Base-by-base conservation (phyloP, 2,113 vertebrate species). In the Platysteira castanea region DNA sequence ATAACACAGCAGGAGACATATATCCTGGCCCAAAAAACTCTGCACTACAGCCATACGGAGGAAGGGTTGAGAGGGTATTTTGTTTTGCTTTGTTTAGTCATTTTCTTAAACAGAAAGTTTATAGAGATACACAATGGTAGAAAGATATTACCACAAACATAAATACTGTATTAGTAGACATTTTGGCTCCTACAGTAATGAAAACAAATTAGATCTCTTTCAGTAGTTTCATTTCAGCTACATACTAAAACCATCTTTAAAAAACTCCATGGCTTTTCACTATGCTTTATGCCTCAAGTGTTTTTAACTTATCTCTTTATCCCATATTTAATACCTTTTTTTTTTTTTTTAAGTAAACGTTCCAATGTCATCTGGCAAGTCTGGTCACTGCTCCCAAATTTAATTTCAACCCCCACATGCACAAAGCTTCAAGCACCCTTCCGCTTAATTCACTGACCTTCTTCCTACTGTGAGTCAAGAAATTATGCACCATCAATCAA, bases 131-230 rank as follows among this genome's bases (percentile, higher is more conserved):
- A 93, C 70, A 91, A 44, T 70, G 44, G 42, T 56, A 35, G 50
- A 90, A 61, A 70, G 84, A 91, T 93, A 83, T 59, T 90, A 77
- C 87, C 67, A 91, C 90, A 83, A 88, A 92, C 50, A 94, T 87
- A 89, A 96, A 96, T 61, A 91, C 59, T 93, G 70, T 76, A 93
- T 87, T 87, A 69, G 94, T 42, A 91, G 89, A 96, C 93, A 93
- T 80, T 63, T 93, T 7, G 46, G 70, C 84, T 96, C 84, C 95
- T 74, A 16, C 24, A 67, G 49, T 83, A 96, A 91, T 80, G 81
- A 87, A 94, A 95, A 96, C 68, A 11, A 95, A 94, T 91, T 79
- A 80, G 47, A 83, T 76, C 42, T 91, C 81, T 89, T 84, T 86
- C 86, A 89, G 14, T 52, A 67, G 49, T 73, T 94, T 49, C 35